A percentile compares a stretch with the other conserved stretches of the same genome.
These are phyloP conservation scores for Penaeus monodon DNA, from an alignment of 2,888 invertebrate species.

Conservation along the genomic window DNA sequence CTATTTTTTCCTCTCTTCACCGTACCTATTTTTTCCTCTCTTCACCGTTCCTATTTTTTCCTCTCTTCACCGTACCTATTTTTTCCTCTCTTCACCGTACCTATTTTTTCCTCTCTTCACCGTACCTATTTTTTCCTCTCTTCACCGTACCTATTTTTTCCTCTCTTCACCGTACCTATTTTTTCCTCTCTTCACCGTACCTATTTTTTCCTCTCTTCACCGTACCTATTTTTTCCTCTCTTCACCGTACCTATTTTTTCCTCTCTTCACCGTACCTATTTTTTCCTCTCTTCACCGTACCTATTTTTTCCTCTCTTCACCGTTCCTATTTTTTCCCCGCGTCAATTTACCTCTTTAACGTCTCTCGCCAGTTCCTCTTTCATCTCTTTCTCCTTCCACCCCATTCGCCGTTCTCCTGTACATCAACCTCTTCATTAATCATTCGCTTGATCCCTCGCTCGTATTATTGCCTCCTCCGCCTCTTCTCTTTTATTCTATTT, in stretches of 20 bases:
- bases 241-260: not conserved
- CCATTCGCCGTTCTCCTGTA: not conserved
- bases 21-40: not conserved
- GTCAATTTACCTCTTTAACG: not conserved
- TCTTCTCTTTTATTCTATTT: not conserved
- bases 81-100: not conserved
- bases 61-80: not conserved
- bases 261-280: not conserved
- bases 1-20: not conserved
- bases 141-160: not conserved
- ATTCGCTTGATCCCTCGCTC: not conserved
- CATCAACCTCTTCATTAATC: not conserved
- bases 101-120: too few relatives aligned
- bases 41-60: not conserved
- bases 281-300: not conserved
- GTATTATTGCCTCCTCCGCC: not conserved
- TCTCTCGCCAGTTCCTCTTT: not conserved
- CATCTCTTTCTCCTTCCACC: not conserved
- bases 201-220: conserved; percentile 1
- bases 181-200: not conserved
- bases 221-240: not conserved
- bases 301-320: not conserved
- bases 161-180: not conserved
- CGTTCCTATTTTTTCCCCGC: not conserved
- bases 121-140: not conserved